Percentiles rank a stretch among this genome's conserved stretches.
Evolutionary conservation across 2,113 vertebrate species (phyloP).

Genomic region (Carassius gibelio): DNA sequence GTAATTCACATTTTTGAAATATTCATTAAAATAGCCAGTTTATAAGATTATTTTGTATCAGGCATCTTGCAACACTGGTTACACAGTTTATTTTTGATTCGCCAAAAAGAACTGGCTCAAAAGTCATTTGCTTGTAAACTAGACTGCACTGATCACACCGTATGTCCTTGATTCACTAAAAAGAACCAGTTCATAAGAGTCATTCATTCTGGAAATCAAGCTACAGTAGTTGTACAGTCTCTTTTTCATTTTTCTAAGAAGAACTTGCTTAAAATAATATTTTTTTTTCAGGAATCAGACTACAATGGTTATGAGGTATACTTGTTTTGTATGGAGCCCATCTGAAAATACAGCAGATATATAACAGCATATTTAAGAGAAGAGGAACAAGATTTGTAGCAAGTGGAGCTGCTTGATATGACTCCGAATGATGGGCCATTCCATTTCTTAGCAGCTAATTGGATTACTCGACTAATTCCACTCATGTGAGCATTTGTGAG

Average conservation of each 20-base stretch:
- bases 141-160: background rate
- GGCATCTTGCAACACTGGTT: background rate
- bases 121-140: background rate
- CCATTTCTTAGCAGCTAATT: conserved; percentile 27
- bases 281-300: background rate
- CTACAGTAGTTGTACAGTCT: background rate
- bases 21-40: background rate
- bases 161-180: background rate
- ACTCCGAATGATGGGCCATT: conserved; percentile 7
- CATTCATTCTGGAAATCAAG: background rate
- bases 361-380: background rate
- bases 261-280: background rate
- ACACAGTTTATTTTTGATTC: background rate
- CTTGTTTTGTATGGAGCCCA: background rate
- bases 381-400: background rate
- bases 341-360: too few species aligned
- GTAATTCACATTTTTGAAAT: background rate
- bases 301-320: background rate
- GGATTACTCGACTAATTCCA: conserved; percentile 10
- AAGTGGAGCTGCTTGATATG: background rate
- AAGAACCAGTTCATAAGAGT: background rate
- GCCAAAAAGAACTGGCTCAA: too few species aligned
- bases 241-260: background rate
- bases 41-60: background rate
- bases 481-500: background rate